These are phyloP conservation scores for Mnemiopsis leidyi DNA, from an alignment of 37 sponge, comb jelly and placozoan species.

Conservation along the genomic window DNA sequence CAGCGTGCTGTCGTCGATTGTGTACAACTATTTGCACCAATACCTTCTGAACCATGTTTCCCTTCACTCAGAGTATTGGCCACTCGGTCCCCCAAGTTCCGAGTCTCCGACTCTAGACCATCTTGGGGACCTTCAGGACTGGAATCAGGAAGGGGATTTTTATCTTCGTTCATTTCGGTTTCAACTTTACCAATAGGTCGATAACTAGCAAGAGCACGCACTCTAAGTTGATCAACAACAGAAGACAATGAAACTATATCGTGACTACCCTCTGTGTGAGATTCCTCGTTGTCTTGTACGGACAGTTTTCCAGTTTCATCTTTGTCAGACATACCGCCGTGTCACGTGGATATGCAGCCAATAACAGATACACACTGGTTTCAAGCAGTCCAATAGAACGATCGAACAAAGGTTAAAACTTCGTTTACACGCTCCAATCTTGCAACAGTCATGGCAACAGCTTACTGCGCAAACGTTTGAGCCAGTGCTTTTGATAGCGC, in stretches of 20 bases:
- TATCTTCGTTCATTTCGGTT: neutral
- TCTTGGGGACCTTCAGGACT: neutral
- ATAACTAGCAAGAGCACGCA: neutral
- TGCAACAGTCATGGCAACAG: neutral
- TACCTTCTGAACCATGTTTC: neutral
- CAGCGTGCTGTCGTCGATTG: too few species aligned
- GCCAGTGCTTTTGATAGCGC: neutral
- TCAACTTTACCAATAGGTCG: neutral
- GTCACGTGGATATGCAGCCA: conserved; percentile 34
- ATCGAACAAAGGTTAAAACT: neutral
- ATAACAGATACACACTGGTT: neutral
- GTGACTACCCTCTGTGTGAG: neutral
- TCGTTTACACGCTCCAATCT: neutral
- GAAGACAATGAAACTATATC: neutral
- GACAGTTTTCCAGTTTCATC: neutral
- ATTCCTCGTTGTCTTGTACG: neutral
- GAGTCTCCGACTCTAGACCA: neutral
- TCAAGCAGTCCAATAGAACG: neutral
- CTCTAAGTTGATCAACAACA: neutral
- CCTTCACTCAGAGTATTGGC: neutral
- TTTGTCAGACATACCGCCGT: conserved; percentile 9
- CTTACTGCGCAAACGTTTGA: neutral
- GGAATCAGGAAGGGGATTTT: neutral
- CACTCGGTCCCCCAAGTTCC: neutral
- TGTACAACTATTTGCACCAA: too few species aligned